Conservation (phyloP, 2,797 vertebrate genomes). For the Dendrocincla fuliginosa region DNA sequence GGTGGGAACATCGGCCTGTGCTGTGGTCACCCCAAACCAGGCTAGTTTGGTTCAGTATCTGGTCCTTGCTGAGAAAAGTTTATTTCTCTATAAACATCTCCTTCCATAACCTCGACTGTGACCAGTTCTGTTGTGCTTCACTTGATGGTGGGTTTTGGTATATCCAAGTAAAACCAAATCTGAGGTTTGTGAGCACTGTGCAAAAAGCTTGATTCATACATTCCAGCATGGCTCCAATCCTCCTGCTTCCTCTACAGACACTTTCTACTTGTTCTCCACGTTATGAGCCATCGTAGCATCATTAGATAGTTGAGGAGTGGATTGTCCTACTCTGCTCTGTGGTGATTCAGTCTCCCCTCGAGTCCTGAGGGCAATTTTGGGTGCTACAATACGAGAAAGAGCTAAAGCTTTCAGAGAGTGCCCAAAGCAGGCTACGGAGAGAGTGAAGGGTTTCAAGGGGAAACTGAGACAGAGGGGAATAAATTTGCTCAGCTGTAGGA, state of each 20-base stretch:
- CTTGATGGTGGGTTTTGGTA: neutral
- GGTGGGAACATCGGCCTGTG: neutral
- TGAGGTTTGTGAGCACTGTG: neutral
- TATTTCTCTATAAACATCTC: neutral
- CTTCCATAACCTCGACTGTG: neutral
- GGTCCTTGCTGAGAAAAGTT: neutral
- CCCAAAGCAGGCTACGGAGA: neutral
- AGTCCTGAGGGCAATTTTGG: neutral
- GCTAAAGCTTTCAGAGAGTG: neutral
- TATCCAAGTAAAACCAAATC: neutral
- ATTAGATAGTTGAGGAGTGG: neutral
- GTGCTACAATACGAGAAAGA: neutral
- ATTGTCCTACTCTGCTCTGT: neutral
- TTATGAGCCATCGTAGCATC: neutral
- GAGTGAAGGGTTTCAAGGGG: neutral
- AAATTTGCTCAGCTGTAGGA: neutral
- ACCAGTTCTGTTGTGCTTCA: neutral
- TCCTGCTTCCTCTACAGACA: neutral
- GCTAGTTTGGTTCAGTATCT: neutral
- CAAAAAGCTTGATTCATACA: too few relatives aligned
- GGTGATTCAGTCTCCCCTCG: neutral
- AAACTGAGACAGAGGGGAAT: neutral
- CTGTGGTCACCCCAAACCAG: neutral
- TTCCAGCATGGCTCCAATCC: neutral
- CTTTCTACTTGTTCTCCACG: neutral